Conservation (phyloP, 2,113 vertebrate genomes). For the Melanerpes aurifrons region DNA sequence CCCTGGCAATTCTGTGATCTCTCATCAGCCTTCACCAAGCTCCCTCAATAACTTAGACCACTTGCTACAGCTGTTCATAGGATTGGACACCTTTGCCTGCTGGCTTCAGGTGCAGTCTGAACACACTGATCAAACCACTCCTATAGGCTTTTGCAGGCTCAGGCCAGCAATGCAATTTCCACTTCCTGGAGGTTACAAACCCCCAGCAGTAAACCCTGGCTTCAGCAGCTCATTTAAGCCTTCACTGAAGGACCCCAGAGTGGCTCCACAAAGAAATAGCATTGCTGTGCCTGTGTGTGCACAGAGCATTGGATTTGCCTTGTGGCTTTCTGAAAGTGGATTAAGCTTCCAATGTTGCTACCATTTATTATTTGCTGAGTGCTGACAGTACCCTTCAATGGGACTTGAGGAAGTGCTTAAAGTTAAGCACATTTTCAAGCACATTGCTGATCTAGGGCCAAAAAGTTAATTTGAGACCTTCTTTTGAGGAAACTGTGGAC, state of each 20-base stretch:
- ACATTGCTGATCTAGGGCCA: slow-evolving; percentile 51
- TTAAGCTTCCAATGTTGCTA: slow-evolving; percentile 39
- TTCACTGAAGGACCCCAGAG: slow-evolving; percentile 31
- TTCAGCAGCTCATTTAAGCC: slow-evolving; percentile 40
- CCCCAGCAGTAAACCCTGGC: background rate
- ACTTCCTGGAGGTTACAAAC: slow-evolving; percentile 34
- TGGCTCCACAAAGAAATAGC: slow-evolving; percentile 19
- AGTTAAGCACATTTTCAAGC: slow-evolving; percentile 65
- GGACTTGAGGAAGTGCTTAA: slow-evolving; percentile 61
- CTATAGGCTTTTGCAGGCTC: slow-evolving; percentile 51
- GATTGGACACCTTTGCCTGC: slow-evolving; percentile 59
- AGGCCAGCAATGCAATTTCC: slow-evolving; percentile 27
- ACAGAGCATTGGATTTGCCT: slow-evolving; percentile 37
- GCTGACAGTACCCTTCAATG: slow-evolving; percentile 63
- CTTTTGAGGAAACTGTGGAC: slow-evolving; percentile 14
- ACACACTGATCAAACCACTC: slow-evolving; percentile 56
- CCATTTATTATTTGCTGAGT: slow-evolving; percentile 54
- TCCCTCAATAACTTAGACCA: background rate
- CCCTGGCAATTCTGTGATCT: background rate
- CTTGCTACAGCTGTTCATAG: slow-evolving; percentile 56
- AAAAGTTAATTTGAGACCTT: slow-evolving; percentile 51
- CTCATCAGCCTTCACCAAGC: slow-evolving; percentile 24
- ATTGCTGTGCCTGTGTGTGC: background rate
- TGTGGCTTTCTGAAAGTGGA: slow-evolving; percentile 51
- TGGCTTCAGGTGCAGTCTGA: slow-evolving; percentile 31